Conservation (phyloP, 2,888 invertebrate genomes). For the Hermaeophaga mercurialis region DNA sequence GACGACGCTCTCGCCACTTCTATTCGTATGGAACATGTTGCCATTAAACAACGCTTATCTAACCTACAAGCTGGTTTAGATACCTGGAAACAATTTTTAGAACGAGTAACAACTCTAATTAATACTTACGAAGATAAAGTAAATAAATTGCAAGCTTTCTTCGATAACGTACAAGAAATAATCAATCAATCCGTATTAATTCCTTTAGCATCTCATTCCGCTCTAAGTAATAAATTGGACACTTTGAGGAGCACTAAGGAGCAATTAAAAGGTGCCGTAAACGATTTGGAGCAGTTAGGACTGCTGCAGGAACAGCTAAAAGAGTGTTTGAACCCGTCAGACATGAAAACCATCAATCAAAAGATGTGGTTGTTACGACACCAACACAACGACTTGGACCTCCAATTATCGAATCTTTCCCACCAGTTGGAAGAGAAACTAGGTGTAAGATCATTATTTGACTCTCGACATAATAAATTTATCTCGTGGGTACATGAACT, state of each 20-base stretch:
- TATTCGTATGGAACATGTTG: constrained; percentile 80
- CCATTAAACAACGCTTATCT: constrained; percentile 75
- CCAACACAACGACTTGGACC: constrained; percentile 80
- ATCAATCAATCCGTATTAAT: constrained; percentile 63
- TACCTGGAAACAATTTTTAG: constrained; percentile 80
- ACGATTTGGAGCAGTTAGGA: constrained; percentile 72
- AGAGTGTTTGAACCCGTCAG: constrained; percentile 82
- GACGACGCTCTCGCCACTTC: constrained; percentile 80
- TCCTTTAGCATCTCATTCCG: constrained; percentile 64
- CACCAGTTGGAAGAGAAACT: constrained; percentile 76
- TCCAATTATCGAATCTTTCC: constrained; percentile 73
- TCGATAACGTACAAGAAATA: constrained; percentile 68
- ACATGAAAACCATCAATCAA: constrained; percentile 80
- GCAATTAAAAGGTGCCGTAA: constrained; percentile 63
- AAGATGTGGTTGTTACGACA: constrained; percentile 78
- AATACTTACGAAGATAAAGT: constrained; percentile 69
- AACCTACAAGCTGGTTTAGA: constrained; percentile 80
- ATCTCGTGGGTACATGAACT: constrained; percentile 72
- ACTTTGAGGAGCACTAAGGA: constrained; percentile 66
- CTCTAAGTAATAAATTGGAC: constrained; percentile 68
- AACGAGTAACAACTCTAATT: constrained; percentile 68
- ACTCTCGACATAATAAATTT: constrained; percentile 68
- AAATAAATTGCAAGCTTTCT: constrained; percentile 64
- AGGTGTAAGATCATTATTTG: constrained; percentile 73
- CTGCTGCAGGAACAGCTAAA: constrained; percentile 81